Conservation (phyloP, 2,888 invertebrate genomes). For the Drosophila meridionalis region DNA sequence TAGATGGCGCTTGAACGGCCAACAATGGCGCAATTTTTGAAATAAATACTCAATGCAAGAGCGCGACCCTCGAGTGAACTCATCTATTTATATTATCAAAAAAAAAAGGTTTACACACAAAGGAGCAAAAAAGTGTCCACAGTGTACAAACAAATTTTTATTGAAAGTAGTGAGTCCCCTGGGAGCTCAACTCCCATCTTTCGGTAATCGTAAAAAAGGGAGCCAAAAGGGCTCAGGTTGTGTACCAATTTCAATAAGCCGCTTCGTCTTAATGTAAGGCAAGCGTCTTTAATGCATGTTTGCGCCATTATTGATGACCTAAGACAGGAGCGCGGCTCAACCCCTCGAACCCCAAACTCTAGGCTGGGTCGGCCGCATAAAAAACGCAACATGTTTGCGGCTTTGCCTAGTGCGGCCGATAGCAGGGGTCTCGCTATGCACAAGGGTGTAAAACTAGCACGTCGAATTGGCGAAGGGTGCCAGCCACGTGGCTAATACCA, state of each 20-base stretch:
- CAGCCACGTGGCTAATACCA: conserved; percentile 57
- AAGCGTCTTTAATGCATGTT: conserved; percentile 66
- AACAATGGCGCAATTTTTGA: conserved; percentile 17
- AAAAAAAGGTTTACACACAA: conserved; percentile 17
- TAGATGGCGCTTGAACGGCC: conserved; percentile 4
- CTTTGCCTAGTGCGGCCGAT: conserved; percentile 32
- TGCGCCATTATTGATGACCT: conserved; percentile 80
- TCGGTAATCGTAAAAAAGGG: conserved; percentile 25
- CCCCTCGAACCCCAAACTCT: conserved; percentile 26
- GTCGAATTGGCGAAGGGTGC: conserved; percentile 57
- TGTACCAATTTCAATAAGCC: conserved; percentile 73
- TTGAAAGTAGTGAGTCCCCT: conserved; percentile 79
- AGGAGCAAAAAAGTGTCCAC: conserved; percentile 40
- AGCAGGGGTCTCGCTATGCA: conserved; percentile 17
- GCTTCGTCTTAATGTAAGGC: conserved; percentile 61
- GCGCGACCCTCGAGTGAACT: not conserved
- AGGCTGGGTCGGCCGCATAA: conserved; percentile 48
- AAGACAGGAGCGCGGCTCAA: conserved; percentile 23
- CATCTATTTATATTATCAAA: conserved; percentile 49
- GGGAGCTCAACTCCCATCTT: conserved; percentile 43
- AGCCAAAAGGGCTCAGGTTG: conserved; percentile 63
- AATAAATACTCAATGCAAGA: not conserved
- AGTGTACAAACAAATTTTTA: conserved; percentile 70
- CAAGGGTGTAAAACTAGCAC: conserved; percentile 68
- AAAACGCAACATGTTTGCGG: conserved; percentile 66